Evolutionary conservation across 2,797 vertebrate species (phyloP), one percentile per base, ranked within the genome.

Genomic region (Halcyon chelicuti): DNA sequence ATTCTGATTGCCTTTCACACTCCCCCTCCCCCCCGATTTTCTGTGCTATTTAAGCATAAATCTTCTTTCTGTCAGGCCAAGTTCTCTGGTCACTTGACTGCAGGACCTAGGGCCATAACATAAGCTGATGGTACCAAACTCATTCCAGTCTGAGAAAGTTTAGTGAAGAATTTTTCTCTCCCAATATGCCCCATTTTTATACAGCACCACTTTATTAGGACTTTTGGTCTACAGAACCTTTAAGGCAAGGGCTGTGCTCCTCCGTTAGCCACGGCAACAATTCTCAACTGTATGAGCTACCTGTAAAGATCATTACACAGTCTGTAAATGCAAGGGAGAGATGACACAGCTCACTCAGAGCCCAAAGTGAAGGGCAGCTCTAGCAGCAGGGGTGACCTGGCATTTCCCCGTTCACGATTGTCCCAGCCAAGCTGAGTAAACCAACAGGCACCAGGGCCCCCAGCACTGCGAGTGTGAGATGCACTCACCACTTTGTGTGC

Each of bases 331-430:
- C 39, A 79, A 20, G 23, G 25, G 14, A 79, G 46, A 80, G 42
- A 46, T 0, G 0, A 26, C 10, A 33, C 31, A 70, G 40, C 40
- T 82, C 0, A 0, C 20, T 68, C 51, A n/a, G 51, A 62, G 16
- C 10, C 71, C 42, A 66, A 72, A 70, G 35, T 23, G 26, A 76
- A 89, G n/a, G 39, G 40, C 18, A 78, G 31, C 15, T 60, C 35
- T 42, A 58, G 60, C 22, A 85, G 49, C 57, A 86, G 51, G 25
- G 7, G 9, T 47, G 44, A 63, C 21, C 58, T 66, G 39, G 19
- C 7, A 4, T 54, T 88, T 65, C 5, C 7, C 40, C 71, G 49
- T 29, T 83, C n/a, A 12, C 19, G 31, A 5, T 40, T 22, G 17
- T 42, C 46, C 20, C 19, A 67, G 25, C 13, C 51, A 52, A 46